phyloP scores from a whole-genome alignment of 2,797 vertebrate species.

The Mareca strepera region DNA sequence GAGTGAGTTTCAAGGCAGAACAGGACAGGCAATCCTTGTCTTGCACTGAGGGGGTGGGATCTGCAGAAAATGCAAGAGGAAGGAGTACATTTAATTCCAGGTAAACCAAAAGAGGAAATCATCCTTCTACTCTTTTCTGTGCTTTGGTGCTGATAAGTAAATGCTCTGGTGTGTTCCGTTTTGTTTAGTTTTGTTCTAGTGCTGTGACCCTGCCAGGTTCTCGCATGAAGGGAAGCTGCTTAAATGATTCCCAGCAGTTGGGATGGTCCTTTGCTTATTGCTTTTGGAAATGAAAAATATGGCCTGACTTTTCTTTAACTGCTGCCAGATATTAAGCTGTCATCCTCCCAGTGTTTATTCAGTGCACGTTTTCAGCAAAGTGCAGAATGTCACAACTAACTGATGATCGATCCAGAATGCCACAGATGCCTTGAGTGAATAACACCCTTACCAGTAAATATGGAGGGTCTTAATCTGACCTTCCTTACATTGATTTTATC shows the following conservation, averaged over 20 bases:
- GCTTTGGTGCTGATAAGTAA: background rate
- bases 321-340: background rate
- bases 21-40: background rate
- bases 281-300: background rate
- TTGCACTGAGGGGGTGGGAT: background rate
- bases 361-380: background rate
- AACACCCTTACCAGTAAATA: background rate
- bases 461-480: background rate
- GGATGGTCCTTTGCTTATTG: background rate
- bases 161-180: background rate
- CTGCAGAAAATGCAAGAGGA: background rate
- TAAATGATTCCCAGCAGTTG: background rate
- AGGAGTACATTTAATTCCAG: background rate
- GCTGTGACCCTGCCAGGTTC: background rate
- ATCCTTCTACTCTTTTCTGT: background rate
- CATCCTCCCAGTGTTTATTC: background rate
- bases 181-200: background rate
- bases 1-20: background rate
- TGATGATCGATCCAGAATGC: background rate
- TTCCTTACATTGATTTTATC: background rate
- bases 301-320: background rate
- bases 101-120: background rate
- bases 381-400: background rate
- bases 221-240: background rate
- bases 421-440: background rate